Conservation (phyloP, 2,888 invertebrate genomes). For the Nudaria mundana region DNA sequence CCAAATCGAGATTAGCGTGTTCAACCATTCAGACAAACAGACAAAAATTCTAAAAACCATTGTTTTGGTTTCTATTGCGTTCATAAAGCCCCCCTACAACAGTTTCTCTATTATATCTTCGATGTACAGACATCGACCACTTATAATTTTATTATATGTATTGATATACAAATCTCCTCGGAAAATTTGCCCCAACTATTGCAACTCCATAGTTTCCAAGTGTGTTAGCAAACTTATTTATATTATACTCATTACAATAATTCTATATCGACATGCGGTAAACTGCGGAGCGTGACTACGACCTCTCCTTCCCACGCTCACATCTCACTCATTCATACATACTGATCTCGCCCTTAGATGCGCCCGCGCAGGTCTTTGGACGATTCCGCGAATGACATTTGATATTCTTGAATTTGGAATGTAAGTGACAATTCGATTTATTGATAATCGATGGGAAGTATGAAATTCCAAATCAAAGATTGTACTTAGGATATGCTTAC, state of each 20-base stretch:
- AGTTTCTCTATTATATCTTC: no score
- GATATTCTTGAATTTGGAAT: conserved; percentile 25
- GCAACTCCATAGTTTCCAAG: conserved; percentile 25
- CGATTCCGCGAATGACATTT: conserved; percentile 27
- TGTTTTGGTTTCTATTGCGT: no score
- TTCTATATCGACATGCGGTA: conserved; percentile 53
- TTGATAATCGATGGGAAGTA: conserved; percentile 6
- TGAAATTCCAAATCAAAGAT: no score
- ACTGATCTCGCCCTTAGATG: conserved; percentile 32
- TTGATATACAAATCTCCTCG: no score
- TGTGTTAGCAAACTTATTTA: conserved; percentile 51
- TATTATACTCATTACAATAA: conserved; percentile 63
- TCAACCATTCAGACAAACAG: no score
- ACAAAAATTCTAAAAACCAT: no score
- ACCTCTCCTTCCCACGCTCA: conserved; percentile 27
- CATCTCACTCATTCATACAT: conserved; percentile 21
- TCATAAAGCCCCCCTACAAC: no score
- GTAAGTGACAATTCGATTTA: conserved; percentile 11
- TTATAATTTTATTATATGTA: no score
- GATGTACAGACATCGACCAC: no score
- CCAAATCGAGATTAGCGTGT: no score
- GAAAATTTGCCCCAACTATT: no score
- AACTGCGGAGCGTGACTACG: conserved; percentile 48
- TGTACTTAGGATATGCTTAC: no score
- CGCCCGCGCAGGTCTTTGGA: conserved; percentile 28